Evolutionary conservation across 2,113 vertebrate species (phyloP).

Genomic region (Plectropomus leopardus): DNA sequence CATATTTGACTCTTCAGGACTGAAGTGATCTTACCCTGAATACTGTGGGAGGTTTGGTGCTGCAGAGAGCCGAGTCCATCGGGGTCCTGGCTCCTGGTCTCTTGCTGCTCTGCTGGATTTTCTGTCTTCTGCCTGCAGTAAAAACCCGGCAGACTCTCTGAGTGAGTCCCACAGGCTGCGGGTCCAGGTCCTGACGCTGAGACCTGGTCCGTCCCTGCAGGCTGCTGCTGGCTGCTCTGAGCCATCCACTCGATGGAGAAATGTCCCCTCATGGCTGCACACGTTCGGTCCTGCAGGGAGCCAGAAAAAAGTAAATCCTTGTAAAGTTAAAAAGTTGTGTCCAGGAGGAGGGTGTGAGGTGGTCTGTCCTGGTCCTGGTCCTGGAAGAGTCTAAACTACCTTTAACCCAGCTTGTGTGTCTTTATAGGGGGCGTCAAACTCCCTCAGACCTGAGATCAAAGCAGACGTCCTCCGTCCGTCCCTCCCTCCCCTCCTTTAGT

Average conservation of each 20-base stretch:
- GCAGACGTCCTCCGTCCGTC: slow-evolving; percentile 65
- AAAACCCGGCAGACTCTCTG: slow-evolving; percentile 84
- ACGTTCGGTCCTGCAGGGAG: background rate
- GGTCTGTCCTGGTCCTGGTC: background rate
- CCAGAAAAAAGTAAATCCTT: background rate
- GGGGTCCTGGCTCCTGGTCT: slow-evolving; percentile 11
- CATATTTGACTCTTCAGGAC: background rate
- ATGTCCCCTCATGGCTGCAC: slow-evolving; percentile 75
- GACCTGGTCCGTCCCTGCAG: background rate
- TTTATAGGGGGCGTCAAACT: slow-evolving; percentile 78
- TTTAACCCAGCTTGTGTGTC: slow-evolving; percentile 23
- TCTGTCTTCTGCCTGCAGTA: slow-evolving; percentile 68
- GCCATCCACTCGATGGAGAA: slow-evolving; percentile 88
- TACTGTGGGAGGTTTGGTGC: slow-evolving; percentile 13
- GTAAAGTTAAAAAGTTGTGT: background rate
- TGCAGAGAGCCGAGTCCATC: background rate
- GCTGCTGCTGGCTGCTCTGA: slow-evolving; percentile 82
- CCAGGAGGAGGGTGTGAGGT: background rate
- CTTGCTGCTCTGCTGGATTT: background rate
- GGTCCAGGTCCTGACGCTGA: background rate
- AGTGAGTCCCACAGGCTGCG: slow-evolving; percentile 73
- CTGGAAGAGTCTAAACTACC: slow-evolving; percentile 1
- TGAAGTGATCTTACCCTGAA: slow-evolving; percentile 44
- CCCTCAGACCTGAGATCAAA: slow-evolving; percentile 82
- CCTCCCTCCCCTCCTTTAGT: slow-evolving; percentile 76